phyloP scores from a whole-genome alignment of 2,888 invertebrate species.

The Caenorhabditis sulstoni region DNA sequence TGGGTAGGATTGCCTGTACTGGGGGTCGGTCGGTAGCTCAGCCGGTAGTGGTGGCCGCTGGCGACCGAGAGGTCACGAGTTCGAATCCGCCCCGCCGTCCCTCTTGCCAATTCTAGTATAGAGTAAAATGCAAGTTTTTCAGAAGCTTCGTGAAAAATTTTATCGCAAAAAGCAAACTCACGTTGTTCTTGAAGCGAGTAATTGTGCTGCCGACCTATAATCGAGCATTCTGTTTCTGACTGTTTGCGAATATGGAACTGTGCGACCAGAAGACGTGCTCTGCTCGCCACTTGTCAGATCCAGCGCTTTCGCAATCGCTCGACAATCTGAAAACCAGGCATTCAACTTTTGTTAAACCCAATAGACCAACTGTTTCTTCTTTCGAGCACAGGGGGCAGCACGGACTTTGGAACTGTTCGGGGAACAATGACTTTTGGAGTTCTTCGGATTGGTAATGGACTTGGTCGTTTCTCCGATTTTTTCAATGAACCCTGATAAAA shows the following conservation, averaged over 20 bases:
- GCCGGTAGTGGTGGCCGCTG: no score
- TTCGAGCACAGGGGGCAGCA: background rate
- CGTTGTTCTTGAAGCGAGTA: background rate
- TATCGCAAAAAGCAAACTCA: background rate
- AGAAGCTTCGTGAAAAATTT: background rate
- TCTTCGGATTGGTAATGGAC: background rate
- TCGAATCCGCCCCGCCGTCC: no score
- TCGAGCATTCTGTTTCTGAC: constrained; percentile 16
- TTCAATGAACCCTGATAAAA: background rate
- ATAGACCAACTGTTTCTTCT: constrained; percentile 14
- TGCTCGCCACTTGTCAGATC: constrained; percentile 7
- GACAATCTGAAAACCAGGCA: constrained; percentile 15
- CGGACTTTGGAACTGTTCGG: no score
- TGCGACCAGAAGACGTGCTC: background rate
- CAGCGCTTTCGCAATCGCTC: constrained; percentile 30
- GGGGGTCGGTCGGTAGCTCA: no score
- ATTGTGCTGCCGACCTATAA: background rate
- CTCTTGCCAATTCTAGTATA: no score
- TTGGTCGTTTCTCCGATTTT: no score
- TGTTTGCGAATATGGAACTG: constrained; percentile 1
- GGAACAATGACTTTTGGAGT: background rate
- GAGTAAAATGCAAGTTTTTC: no score
- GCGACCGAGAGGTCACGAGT: no score
- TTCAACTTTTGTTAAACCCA: no score
- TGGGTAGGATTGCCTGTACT: no score